Evolutionary conservation across 2,888 invertebrate genomes (phyloP).

Genomic region (Germaria angustata): DNA sequence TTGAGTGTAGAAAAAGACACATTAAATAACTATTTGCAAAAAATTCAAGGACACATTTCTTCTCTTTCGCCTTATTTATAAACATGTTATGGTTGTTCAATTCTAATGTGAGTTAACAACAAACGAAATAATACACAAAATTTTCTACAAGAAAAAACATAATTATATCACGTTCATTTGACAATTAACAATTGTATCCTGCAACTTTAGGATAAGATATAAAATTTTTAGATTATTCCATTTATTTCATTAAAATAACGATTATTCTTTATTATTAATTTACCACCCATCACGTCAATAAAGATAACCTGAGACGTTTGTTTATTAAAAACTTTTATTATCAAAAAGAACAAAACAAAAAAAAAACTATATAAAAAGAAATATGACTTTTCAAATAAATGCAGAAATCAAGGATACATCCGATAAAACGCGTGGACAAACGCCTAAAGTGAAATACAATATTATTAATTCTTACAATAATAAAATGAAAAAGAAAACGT

Average conservation of each 20-base stretch:
- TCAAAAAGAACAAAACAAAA: constrained; percentile 22
- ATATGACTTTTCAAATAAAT: constrained; percentile 59
- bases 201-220: too few relatives aligned
- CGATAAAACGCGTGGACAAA: constrained; percentile 27
- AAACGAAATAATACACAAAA: too few relatives aligned
- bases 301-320: constrained; percentile 55
- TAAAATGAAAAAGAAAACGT: constrained; percentile 47
- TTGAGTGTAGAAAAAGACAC: too few relatives aligned
- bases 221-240: constrained; percentile 6
- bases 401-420: constrained; percentile 31
- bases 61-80: too few relatives aligned
- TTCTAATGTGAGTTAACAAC: too few relatives aligned
- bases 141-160: too few relatives aligned
- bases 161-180: too few relatives aligned
- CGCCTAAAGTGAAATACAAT: constrained; percentile 49
- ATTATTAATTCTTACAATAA: constrained; percentile 30
- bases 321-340: constrained; percentile 30
- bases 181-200: too few relatives aligned
- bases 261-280: constrained; percentile 58
- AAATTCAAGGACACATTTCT: too few relatives aligned
- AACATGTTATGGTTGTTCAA: too few relatives aligned
- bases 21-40: too few relatives aligned
- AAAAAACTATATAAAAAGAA: constrained; percentile 61
- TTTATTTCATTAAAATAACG: constrained; percentile 24
- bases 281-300: constrained; percentile 63